A percentile compares a stretch with the other conserved stretches of the same genome.
Evolutionary conservation across 2,113 vertebrate species (phyloP).

Genomic region (Neotragus pygmaeus): DNA sequence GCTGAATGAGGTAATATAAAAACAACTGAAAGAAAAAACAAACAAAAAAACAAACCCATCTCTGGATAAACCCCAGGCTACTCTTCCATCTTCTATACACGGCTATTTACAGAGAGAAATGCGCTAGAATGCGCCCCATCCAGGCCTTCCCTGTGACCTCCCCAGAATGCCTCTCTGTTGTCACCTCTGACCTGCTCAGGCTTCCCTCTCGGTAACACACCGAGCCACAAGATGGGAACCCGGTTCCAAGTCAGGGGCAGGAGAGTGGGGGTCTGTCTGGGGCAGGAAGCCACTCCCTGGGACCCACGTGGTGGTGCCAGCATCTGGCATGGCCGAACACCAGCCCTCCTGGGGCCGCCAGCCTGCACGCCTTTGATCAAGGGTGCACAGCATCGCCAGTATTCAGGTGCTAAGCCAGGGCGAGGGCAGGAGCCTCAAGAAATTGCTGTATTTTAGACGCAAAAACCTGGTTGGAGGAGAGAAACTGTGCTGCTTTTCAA

Average conservation of each 20-base stretch:
- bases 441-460: not conserved
- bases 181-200: constrained; percentile 8
- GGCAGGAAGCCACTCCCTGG: accelerated
- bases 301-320: accelerated
- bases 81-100: constrained; percentile 73
- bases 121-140: constrained; percentile 26
- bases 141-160: constrained; percentile 26
- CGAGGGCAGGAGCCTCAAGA: not conserved
- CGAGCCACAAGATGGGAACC: not conserved
- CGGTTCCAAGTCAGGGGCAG: not conserved
- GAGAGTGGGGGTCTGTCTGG: not conserved
- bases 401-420: accelerated
- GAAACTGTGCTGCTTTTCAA: not conserved
- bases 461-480: not conserved
- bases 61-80: constrained; percentile 62
- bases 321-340: accelerated
- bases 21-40: constrained; percentile 77
- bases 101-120: constrained; percentile 82
- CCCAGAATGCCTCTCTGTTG: not conserved
- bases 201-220: not conserved
- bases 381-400: not conserved
- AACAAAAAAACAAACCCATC: not conserved
- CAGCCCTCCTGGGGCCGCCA: not conserved
- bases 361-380: accelerated
- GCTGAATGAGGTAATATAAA: constrained; percentile 90